Conservation (phyloP, 2,797 vertebrate genomes). For the Micromesistius poutassou region DNA sequence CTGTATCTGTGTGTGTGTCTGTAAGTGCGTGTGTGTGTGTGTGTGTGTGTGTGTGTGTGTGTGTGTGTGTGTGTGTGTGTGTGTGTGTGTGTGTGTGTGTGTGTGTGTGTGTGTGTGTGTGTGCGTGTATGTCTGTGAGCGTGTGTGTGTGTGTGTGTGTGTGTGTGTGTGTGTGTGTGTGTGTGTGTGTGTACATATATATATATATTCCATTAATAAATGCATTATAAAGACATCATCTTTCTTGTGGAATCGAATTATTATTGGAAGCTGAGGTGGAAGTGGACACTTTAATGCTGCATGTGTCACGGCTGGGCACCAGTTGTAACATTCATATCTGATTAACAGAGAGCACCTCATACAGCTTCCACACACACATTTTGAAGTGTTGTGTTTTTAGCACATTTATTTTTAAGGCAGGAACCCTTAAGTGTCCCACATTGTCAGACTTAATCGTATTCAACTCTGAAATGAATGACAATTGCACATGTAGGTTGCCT, state of each 20-base stretch:
- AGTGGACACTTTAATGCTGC: neutral
- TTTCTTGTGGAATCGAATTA: neutral
- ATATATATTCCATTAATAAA: too few relatives aligned
- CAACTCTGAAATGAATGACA: neutral
- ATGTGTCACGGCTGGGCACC: neutral
- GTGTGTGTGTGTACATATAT: too few relatives aligned
- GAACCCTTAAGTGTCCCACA: neutral
- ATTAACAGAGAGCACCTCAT: too few relatives aligned
- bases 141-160: conserved; percentile 1
- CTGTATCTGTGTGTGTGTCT: neutral
- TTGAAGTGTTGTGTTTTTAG: neutral
- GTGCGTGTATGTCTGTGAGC: neutral
- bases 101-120: neutral
- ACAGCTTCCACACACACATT: too few relatives aligned
- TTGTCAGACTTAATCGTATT: neutral
- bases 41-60: neutral
- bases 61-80: too few relatives aligned
- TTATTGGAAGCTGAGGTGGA: neutral
- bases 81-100: neutral
- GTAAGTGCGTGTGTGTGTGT: neutral
- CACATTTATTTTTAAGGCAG: neutral
- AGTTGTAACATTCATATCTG: too few relatives aligned
- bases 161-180: neutral
- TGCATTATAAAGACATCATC: neutral
- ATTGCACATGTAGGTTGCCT: neutral